phyloP scores from a whole-genome alignment of 1,140 invertebrate genomes.

The Scaptomyza montana region DNA sequence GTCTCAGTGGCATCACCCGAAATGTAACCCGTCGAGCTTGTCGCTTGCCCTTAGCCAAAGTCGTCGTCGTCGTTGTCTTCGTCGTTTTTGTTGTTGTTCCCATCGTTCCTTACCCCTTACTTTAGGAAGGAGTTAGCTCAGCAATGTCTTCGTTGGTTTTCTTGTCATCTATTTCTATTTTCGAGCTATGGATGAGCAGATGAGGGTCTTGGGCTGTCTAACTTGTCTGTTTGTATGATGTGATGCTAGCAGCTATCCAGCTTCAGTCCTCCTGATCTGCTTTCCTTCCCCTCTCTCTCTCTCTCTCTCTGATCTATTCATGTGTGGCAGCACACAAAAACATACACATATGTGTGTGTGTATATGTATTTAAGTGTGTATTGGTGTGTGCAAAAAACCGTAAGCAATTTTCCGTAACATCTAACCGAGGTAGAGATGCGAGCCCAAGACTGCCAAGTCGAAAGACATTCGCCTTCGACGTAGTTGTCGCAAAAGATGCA shows the following conservation, averaged over 20 bases:
- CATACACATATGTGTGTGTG: constrained; percentile 29
- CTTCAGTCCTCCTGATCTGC: constrained; percentile 5
- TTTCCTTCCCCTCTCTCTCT: not conserved
- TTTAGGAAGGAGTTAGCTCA: constrained; percentile 22
- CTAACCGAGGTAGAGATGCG: constrained; percentile 58
- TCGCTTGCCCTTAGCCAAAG: constrained; percentile 78
- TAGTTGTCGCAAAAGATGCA: constrained; percentile 60
- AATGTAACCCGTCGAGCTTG: constrained; percentile 61
- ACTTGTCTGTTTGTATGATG: constrained; percentile 81
- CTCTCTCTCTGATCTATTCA: constrained; percentile 45
- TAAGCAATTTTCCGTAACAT: constrained; percentile 83
- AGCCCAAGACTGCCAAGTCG: constrained; percentile 58
- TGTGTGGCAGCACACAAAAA: constrained; percentile 57
- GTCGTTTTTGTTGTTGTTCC: constrained; percentile 27
- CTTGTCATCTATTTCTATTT: constrained; percentile 82
- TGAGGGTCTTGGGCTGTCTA: constrained; percentile 80
- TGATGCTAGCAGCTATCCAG: constrained; percentile 44
- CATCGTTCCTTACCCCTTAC: constrained; percentile 13
- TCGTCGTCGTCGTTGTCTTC: constrained; percentile 56
- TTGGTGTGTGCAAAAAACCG: constrained; percentile 75
- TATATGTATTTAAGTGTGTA: constrained; percentile 39
- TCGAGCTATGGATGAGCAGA: constrained; percentile 76
- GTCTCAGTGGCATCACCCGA: constrained; percentile 44
- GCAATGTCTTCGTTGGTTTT: constrained; percentile 76
- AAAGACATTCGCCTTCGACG: constrained; percentile 49